phyloP scores from a whole-genome alignment of 2,113 vertebrate species.

The Channa maculata region DNA sequence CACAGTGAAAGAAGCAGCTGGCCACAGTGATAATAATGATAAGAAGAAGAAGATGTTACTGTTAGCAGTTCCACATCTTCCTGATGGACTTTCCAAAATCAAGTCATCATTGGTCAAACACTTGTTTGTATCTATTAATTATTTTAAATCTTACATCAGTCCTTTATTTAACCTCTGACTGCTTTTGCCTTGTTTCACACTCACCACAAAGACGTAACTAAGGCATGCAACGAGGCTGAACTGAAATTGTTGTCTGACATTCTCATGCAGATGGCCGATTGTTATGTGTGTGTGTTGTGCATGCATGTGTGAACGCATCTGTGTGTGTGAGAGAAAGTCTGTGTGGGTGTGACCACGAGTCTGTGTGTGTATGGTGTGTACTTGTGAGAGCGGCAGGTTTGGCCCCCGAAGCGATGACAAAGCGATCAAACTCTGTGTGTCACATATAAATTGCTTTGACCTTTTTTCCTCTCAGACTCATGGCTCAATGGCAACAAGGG shows the following conservation, averaged over 20 bases:
- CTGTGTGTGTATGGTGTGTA: constrained; percentile 42
- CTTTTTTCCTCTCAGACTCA: constrained; percentile 80
- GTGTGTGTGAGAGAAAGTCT: constrained; percentile 17
- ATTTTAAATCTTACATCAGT: constrained; percentile 21
- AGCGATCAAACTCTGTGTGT: constrained; percentile 86
- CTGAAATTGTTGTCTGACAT: constrained; percentile 41
- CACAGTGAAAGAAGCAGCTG: no score
- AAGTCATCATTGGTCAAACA: background rate
- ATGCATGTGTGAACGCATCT: constrained; percentile 8
- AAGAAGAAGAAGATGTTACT: no score
- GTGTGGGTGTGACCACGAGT: constrained; percentile 20
- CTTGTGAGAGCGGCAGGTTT: constrained; percentile 70
- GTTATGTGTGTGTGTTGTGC: constrained; percentile 6
- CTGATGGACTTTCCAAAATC: background rate
- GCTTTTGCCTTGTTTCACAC: constrained; percentile 18
- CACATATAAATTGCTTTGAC: constrained; percentile 89
- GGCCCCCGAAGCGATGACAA: constrained; percentile 84
- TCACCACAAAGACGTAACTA: constrained; percentile 50
- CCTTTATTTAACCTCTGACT: constrained; percentile 40
- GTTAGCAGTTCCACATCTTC: no score
- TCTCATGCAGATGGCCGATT: constrained; percentile 53
- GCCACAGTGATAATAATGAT: no score
- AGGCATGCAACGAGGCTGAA: constrained; percentile 44
- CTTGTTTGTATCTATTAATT: background rate
- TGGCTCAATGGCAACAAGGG: constrained; percentile 81